Evolutionary conservation across 2,888 invertebrate species (phyloP).

Genomic region (Mesorhabditis belari): DNA sequence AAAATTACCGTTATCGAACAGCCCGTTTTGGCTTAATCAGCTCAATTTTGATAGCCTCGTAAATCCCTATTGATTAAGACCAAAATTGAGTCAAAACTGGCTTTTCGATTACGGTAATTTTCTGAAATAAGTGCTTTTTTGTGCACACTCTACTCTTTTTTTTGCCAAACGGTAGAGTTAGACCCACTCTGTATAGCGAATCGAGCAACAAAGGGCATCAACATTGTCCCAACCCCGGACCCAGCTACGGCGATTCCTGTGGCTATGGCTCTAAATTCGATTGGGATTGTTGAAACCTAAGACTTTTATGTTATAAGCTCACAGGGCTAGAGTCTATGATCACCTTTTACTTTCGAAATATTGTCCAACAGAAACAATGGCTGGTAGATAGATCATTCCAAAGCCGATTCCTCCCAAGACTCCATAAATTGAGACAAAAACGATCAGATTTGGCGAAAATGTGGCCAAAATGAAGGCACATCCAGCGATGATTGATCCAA

Average conservation of each 20-base stretch:
- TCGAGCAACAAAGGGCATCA: conserved; percentile 55
- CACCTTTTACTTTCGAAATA: conserved; percentile 87
- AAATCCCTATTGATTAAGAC: no score
- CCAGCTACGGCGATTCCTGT: conserved; percentile 94
- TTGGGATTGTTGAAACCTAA: not conserved
- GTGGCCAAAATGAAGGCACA: conserved; percentile 61
- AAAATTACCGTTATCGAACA: no score
- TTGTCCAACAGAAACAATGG: conserved; percentile 88
- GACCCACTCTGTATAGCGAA: conserved; percentile 32
- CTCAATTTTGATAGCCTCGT: no score
- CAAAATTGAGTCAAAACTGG: no score
- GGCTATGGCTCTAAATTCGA: conserved; percentile 66
- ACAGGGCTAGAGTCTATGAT: not conserved
- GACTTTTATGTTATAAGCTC: not conserved
- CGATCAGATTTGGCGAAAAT: conserved; percentile 73
- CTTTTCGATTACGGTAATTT: no score
- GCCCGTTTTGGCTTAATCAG: no score
- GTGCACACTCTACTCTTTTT: no score
- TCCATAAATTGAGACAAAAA: conserved; percentile 76
- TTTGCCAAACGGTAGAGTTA: not conserved
- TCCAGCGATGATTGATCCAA: conserved; percentile 64
- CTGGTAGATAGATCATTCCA: conserved; percentile 88
- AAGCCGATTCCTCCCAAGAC: conserved; percentile 75
- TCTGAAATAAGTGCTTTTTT: no score
- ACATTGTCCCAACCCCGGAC: conserved; percentile 67